phyloP scores from a whole-genome alignment of 2,113 vertebrate genomes.

The Pterocles gutturalis region DNA sequence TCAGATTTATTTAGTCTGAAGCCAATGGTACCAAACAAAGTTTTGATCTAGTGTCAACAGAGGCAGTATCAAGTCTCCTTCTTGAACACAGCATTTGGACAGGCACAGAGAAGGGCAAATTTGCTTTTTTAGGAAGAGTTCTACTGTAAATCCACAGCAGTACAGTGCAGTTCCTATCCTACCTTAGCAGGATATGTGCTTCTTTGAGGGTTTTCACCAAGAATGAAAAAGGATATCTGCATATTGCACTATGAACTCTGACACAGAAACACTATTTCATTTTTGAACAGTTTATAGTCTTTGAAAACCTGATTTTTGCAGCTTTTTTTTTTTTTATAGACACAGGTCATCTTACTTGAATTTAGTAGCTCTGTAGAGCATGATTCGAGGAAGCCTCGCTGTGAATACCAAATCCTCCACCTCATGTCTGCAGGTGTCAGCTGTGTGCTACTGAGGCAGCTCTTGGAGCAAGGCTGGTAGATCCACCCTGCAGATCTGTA shows the following conservation, averaged over 20 bases:
- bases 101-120: background rate
- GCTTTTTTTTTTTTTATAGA: background rate
- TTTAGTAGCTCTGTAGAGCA: background rate
- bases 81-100: background rate
- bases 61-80: background rate
- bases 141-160: background rate
- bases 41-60: background rate
- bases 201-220: background rate
- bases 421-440: background rate
- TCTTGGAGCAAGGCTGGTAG: background rate
- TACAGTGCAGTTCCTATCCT: background rate
- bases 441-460: fast-evolving
- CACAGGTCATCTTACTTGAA: background rate
- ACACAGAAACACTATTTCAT: background rate
- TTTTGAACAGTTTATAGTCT: background rate
- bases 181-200: background rate
- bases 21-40: background rate
- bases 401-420: background rate
- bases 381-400: background rate
- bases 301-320: background rate
- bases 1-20: background rate
- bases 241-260: background rate
- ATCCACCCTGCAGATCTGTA: background rate
- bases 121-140: background rate
- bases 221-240: background rate